Conservation (phyloP, 2,797 vertebrate genomes). For the Rallus crepitans region DNA sequence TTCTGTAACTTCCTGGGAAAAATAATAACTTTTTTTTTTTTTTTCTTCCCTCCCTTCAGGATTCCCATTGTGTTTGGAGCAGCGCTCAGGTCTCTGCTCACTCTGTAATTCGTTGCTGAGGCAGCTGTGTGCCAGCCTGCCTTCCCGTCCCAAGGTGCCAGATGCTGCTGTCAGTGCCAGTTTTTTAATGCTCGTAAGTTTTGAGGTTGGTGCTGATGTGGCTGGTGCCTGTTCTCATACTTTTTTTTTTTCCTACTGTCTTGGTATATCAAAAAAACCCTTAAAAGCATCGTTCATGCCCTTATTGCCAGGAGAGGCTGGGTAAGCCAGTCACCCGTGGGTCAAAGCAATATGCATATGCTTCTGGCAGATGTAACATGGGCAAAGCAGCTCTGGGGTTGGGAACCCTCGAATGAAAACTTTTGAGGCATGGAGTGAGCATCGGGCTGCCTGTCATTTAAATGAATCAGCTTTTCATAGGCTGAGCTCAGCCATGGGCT, state of each 20-base stretch:
- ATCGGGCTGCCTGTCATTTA: neutral
- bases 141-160: neutral
- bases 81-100: accelerated
- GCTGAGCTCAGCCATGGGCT: neutral
- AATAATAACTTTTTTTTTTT: neutral
- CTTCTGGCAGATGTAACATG: neutral
- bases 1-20: slow-evolving; percentile 18
- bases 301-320: neutral
- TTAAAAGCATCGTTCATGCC: accelerated
- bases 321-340: neutral
- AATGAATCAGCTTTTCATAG: neutral
- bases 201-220: neutral
- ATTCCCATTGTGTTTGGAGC: neutral
- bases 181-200: neutral
- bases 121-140: neutral
- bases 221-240: neutral
- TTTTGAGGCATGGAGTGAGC: neutral
- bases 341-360: neutral
- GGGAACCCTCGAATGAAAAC: neutral
- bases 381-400: neutral
- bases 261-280: neutral
- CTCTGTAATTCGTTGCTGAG: neutral
- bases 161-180: neutral
- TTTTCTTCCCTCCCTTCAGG: neutral
- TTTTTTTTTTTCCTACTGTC: neutral